These are phyloP conservation scores for Hemiprocne comata DNA, from an alignment of 2,113 vertebrate species.

Conservation along the genomic window DNA sequence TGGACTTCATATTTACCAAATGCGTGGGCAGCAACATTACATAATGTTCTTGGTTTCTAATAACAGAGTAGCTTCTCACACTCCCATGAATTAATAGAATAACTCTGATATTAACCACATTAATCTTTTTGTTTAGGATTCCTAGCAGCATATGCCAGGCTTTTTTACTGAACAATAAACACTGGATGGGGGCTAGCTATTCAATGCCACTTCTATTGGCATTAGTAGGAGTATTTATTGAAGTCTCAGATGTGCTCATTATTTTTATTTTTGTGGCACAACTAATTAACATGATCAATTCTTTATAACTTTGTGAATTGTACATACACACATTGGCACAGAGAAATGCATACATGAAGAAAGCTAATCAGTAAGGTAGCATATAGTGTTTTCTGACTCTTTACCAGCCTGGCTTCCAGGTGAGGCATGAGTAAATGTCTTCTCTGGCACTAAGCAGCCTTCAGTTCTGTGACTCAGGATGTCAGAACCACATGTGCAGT, in stretches of 20 bases:
- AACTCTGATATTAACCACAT: not conserved
- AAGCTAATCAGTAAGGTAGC: not conserved
- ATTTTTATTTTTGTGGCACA: not conserved
- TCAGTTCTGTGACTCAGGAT: not conserved
- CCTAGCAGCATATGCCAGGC: not conserved
- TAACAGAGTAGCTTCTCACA: not conserved
- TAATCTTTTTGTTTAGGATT: not conserved
- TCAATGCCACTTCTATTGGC: not conserved
- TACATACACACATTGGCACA: not conserved
- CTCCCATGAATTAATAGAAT: not conserved
- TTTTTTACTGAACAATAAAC: not conserved
- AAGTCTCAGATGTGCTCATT: not conserved
- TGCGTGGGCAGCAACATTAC: not conserved
- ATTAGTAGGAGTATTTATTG: not conserved
- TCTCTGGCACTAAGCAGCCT: not conserved
- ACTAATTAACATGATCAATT: not conserved
- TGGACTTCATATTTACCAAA: not conserved
- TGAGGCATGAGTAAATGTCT: not conserved
- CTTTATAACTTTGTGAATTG: not conserved
- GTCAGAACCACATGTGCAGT: not conserved
- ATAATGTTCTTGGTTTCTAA: not conserved
- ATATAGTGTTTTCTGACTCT: not conserved
- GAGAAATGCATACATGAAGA: not conserved
- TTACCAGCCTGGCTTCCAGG: not conserved
- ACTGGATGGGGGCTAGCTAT: not conserved